Conservation (phyloP, 2,113 vertebrate genomes). For the Sterna hirundo region DNA sequence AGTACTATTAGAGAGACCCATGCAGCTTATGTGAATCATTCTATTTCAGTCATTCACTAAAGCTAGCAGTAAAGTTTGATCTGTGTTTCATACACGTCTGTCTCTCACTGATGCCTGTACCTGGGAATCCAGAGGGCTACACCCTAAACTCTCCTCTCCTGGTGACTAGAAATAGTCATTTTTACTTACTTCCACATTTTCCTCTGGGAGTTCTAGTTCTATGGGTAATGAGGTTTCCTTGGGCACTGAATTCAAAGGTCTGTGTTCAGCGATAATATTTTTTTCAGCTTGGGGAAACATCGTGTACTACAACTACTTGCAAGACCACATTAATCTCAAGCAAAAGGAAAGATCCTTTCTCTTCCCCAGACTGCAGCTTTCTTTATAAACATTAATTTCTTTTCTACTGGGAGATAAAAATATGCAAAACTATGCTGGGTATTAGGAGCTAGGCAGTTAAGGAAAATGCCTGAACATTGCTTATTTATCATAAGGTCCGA, state of each 20-base stretch:
- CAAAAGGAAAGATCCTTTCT: neutral
- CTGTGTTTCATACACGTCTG: neutral
- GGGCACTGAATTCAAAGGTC: neutral
- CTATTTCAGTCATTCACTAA: neutral
- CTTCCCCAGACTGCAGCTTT: neutral
- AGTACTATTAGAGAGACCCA: neutral
- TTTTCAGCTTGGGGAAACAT: neutral
- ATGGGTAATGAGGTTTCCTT: neutral
- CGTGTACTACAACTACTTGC: neutral
- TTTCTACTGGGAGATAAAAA: neutral
- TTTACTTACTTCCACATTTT: neutral
- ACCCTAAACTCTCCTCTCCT: neutral
- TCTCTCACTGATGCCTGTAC: neutral
- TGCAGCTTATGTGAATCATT: accelerated
- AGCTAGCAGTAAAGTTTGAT: neutral
- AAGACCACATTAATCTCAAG: neutral
- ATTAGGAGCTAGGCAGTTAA: neutral
- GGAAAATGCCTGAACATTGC: neutral
- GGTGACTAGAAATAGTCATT: neutral
- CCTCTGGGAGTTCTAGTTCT: neutral
- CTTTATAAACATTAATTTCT: neutral
- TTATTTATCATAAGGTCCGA: neutral
- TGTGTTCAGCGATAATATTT: neutral
- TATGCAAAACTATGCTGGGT: neutral
- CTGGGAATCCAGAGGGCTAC: neutral